Conservation (phyloP, 1,140 invertebrate species). For the Hermetia illucens region DNA sequence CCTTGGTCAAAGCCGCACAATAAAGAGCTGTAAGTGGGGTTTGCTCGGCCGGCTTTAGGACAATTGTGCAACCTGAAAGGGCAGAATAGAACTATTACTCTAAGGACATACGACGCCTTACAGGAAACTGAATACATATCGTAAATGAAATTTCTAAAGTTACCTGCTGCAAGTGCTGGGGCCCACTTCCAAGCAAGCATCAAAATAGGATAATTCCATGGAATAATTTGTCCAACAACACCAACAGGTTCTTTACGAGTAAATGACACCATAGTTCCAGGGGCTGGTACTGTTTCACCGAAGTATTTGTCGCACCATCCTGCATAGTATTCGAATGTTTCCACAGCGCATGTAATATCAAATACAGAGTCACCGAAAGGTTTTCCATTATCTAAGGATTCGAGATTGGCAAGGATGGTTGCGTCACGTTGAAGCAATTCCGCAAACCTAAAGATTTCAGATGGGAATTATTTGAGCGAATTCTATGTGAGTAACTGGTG, state of each 20-base stretch:
- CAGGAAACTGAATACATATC: no score
- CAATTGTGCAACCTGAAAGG: conserved; percentile 49
- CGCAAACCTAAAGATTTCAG: conserved; percentile 42
- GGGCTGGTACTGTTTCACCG: conserved; percentile 73
- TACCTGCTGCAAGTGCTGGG: conserved; percentile 64
- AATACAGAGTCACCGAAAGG: conserved; percentile 46
- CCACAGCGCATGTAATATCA: conserved; percentile 49
- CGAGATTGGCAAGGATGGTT: conserved; percentile 54
- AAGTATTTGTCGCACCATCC: conserved; percentile 87
- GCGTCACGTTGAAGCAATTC: conserved; percentile 60
- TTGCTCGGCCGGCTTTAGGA: conserved; percentile 88
- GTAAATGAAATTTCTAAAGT: background rate
- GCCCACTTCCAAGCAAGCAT: conserved; percentile 73
- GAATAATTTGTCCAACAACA: conserved; percentile 79
- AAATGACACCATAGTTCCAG: conserved; percentile 32
- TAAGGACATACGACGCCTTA: no score
- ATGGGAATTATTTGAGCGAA: background rate
- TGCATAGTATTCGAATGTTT: conserved; percentile 69
- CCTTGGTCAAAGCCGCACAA: conserved; percentile 60
- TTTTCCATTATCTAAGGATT: conserved; percentile 84
- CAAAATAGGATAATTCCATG: conserved; percentile 81
- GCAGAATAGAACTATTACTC: no score
- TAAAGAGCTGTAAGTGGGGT: conserved; percentile 80
- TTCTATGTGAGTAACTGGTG: no score
- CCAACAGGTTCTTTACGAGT: conserved; percentile 75